A percentile compares a stretch with the other conserved stretches of the same genome.
Evolutionary conservation across 92 coral and sea anemone genomes (phyloP).

Genomic region (Siderastrea radians): DNA sequence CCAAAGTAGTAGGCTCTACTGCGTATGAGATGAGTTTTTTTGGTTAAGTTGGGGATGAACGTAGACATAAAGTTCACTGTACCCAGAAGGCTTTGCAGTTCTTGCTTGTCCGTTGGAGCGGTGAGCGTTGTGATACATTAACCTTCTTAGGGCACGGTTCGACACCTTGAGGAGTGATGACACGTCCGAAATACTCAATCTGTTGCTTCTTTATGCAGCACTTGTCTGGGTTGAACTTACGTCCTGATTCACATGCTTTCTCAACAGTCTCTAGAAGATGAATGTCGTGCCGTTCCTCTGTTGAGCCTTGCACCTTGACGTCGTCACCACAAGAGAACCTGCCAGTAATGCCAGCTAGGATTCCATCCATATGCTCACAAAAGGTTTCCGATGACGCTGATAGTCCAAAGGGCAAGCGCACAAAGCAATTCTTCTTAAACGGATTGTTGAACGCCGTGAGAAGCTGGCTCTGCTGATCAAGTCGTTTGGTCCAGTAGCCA

Average conservation of each 20-base stretch:
- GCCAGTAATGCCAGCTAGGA: slow-evolving; percentile 66
- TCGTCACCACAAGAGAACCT: slow-evolving; percentile 77
- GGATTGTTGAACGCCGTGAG: slow-evolving; percentile 80
- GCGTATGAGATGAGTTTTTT: slow-evolving; percentile 74
- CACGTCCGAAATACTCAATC: too few relatives aligned
- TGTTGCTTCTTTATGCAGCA: slow-evolving; percentile 70
- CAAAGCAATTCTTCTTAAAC: slow-evolving; percentile 72
- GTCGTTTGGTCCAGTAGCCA: slow-evolving; percentile 74
- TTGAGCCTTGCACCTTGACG: slow-evolving; percentile 74
- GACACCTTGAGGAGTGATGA: slow-evolving; percentile 63
- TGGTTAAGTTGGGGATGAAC: slow-evolving; percentile 69
- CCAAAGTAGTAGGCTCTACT: slow-evolving; percentile 65
- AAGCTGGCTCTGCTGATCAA: slow-evolving; percentile 65
- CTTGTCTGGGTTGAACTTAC: slow-evolving; percentile 73
- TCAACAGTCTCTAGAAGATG: slow-evolving; percentile 75
- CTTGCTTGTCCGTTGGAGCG: slow-evolving; percentile 40
- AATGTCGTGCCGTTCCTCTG: slow-evolving; percentile 81
- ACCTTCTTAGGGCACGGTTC: slow-evolving; percentile 70
- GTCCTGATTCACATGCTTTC: slow-evolving; percentile 74
- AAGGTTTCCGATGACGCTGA: slow-evolving; percentile 78
- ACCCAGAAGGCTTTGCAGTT: slow-evolving; percentile 55
- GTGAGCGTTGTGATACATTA: slow-evolving; percentile 33
- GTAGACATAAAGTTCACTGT: slow-evolving; percentile 73
- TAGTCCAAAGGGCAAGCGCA: slow-evolving; percentile 70
- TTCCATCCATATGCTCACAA: slow-evolving; percentile 75